These are phyloP conservation scores for Nephrotoma flavescens DNA, from an alignment of 2,888 invertebrate genomes.

Conservation along the genomic window DNA sequence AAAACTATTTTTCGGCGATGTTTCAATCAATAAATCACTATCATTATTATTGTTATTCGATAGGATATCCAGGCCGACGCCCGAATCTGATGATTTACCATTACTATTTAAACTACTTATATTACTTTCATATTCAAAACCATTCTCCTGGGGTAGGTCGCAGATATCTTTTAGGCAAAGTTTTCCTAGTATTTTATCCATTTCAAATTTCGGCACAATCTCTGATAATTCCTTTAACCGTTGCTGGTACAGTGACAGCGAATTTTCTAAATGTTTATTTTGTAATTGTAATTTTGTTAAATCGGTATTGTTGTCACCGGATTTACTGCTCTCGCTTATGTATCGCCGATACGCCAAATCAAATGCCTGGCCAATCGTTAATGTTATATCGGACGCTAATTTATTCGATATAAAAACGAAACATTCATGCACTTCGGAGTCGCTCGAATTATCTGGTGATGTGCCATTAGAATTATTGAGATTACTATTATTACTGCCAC, in stretches of 20 bases:
- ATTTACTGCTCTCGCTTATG: constrained; percentile 80
- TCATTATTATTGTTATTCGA: constrained; percentile 16
- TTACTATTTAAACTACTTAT: constrained; percentile 24
- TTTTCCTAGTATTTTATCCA: constrained; percentile 36
- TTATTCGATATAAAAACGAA: constrained; percentile 97
- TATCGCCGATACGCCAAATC: constrained; percentile 93
- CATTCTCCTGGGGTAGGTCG: constrained; percentile 28
- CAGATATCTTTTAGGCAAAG: constrained; percentile 39
- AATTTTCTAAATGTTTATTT: constrained; percentile 74
- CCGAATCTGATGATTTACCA: constrained; percentile 21
- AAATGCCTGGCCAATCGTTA: constrained; percentile 97
- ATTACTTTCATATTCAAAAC: constrained; percentile 10
- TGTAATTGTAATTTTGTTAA: constrained; percentile 70
- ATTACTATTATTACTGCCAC: constrained; percentile 10
- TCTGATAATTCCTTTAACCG: constrained; percentile 53
- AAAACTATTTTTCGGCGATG: constrained; percentile 22
- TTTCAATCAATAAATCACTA: constrained; percentile 30
- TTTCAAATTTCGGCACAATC: constrained; percentile 26
- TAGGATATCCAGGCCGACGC: constrained; percentile 23
- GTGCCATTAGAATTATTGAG: constrained; percentile 20
- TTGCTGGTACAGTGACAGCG: constrained; percentile 68
- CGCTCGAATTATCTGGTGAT: constrained; percentile 27
- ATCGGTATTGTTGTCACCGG: constrained; percentile 48
- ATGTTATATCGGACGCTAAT: constrained; percentile 90
- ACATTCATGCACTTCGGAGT: constrained; percentile 69